Evolutionary conservation across 30 jellyfish, hydroid and myxozoan species (phyloP), one percentile per base, ranked within the genome.

Genomic region (Pelagia noctiluca): DNA sequence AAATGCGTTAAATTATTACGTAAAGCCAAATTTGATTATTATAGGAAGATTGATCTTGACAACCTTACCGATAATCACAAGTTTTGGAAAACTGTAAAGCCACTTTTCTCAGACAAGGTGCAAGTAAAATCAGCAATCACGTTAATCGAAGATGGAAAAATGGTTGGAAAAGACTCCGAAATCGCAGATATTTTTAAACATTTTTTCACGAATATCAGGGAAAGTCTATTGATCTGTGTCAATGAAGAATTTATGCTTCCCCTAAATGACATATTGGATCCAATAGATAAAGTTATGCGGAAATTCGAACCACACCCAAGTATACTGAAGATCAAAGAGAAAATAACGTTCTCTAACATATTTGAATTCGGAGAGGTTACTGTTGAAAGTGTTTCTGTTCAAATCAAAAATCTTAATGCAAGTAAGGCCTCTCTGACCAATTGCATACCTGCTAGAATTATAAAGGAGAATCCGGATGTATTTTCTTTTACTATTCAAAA

Each of bases 311-410:
- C 71, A 16, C 84, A 71, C 47, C 84, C 84, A 71, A 32, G 80
- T 11, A 67, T 67, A 28, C 38, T 2, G 61, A 67, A 67, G 35
- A 42, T 71, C 32, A 75, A 26, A 26, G 80, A 75, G 28, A 75
- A 34, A 2, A 75, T 13, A 10, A 24, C 34, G 57, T 57, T 34
- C 36, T 75, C 61, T 7, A 61, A 49, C 31, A 52, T 8, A 35
- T 75, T 75, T 57, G 63, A 52, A 1, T 50, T 73, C 42, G 42
- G 85, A 42, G 74, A 42, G 35, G 63, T 75, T 37, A 50, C 87
- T 12, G 48, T n/a, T 25, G 73, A n/a, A 42, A 74, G 48, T n/a
- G 80, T 50, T 72, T 50, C 49, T 23, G 4, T 42, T 12, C 79
- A 72, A 30, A 46, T 42, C 85, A 50, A 49, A 72, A 28, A 33